Evolutionary conservation across 2,888 invertebrate species (phyloP).

Genomic region (Pogonocherus hispidulus): DNA sequence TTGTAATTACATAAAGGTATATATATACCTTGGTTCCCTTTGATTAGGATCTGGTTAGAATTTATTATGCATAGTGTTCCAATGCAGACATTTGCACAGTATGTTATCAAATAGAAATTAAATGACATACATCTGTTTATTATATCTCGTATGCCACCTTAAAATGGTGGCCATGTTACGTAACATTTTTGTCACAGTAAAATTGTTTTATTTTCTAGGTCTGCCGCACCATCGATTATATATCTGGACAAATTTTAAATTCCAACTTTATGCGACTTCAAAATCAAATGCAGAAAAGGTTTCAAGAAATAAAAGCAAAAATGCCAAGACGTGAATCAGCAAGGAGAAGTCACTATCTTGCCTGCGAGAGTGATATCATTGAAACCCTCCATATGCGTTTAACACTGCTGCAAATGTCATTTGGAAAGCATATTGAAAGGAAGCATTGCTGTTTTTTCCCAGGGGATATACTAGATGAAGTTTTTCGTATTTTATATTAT

Average conservation of each 20-base stretch:
- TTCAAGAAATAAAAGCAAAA: conserved; percentile 89
- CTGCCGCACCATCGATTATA: conserved; percentile 83
- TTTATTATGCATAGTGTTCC: too few species aligned
- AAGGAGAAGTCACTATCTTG: conserved; percentile 89
- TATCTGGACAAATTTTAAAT: conserved; percentile 85
- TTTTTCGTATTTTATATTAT: conserved; percentile 87
- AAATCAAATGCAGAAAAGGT: conserved; percentile 86
- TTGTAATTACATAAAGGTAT: too few species aligned
- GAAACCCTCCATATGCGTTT: conserved; percentile 94
- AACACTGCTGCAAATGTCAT: conserved; percentile 92
- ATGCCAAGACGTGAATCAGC: conserved; percentile 95
- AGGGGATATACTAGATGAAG: conserved; percentile 94
- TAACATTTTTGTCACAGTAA: too few species aligned
- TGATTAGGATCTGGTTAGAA: too few species aligned
- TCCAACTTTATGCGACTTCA: conserved; percentile 89
- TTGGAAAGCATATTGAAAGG: conserved; percentile 94
- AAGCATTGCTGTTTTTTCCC: conserved; percentile 96
- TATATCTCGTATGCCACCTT: too few species aligned
- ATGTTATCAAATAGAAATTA: too few species aligned
- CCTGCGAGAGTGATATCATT: conserved; percentile 93
- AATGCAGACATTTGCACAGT: too few species aligned
- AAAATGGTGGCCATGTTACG: too few species aligned
- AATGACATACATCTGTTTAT: too few species aligned
- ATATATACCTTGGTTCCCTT: too few species aligned
- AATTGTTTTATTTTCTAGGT: conserved; percentile 73